Conservation (phyloP, 1,140 invertebrate genomes). For the Tribolium castaneum region DNA sequence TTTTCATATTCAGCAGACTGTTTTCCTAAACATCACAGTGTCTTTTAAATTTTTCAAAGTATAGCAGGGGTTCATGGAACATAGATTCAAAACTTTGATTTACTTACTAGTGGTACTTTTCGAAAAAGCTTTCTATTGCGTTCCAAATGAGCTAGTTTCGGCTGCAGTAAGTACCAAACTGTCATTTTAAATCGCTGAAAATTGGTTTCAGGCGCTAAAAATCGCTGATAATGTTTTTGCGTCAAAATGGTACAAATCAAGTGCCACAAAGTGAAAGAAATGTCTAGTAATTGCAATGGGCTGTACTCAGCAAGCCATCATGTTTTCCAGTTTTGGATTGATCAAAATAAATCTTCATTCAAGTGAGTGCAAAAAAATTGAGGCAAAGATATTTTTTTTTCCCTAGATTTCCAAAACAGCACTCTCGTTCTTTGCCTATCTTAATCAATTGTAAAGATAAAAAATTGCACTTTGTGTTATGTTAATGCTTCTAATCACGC, state of each 20-base stretch:
- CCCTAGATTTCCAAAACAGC: background rate
- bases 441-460: too few species aligned
- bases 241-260: background rate
- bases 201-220: background rate
- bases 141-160: background rate
- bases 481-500: too few species aligned
- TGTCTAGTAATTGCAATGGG: background rate
- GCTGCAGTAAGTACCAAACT: background rate
- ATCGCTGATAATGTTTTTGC: background rate
- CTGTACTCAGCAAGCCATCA: background rate
- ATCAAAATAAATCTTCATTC: background rate
- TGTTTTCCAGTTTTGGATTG: background rate
- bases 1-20: conserved; percentile 3
- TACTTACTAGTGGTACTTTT: background rate
- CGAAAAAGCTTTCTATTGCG: background rate
- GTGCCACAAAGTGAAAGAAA: background rate
- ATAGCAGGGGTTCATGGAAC: background rate
- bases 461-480: too few species aligned
- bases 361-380: too few species aligned
- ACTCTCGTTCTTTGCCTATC: background rate
- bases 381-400: background rate
- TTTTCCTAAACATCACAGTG: background rate
- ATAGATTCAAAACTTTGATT: background rate
- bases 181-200: too few species aligned
- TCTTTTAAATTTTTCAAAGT: background rate